These are phyloP conservation scores for Grantiella picta DNA, from an alignment of 2,113 vertebrate genomes.

Conservation along the genomic window DNA sequence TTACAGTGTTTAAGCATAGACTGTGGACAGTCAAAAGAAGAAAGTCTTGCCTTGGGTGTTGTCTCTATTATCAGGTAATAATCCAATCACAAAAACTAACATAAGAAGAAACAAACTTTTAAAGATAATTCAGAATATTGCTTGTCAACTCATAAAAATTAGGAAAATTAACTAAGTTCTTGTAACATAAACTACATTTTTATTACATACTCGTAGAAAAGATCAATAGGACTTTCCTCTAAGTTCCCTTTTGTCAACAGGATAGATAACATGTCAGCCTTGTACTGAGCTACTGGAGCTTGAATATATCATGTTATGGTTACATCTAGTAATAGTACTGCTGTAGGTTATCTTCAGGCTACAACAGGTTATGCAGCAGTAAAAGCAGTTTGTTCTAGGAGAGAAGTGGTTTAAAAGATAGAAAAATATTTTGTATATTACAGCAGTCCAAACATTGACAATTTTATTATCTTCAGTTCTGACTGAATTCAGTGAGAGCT, in stretches of 20 bases:
- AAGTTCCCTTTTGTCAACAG: not conserved
- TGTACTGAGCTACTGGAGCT: not conserved
- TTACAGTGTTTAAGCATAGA: not conserved
- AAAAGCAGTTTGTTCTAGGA: not conserved
- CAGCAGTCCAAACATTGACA: not conserved
- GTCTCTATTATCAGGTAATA: not conserved
- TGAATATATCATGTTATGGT: not conserved
- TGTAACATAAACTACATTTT: not conserved
- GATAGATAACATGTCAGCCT: not conserved
- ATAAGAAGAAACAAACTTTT: not conserved
- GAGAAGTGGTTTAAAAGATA: not conserved
- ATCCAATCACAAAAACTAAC: not conserved
- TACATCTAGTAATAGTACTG: not conserved
- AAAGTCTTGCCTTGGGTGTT: not conserved
- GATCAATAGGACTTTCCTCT: slow-evolving; percentile 2
- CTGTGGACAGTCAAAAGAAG: not conserved
- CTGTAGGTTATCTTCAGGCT: not conserved
- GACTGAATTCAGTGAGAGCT: not conserved
- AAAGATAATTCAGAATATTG: not conserved
- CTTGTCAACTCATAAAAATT: not conserved
- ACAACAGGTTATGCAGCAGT: not conserved
- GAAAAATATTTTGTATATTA: not conserved
- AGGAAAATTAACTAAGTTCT: not conserved
- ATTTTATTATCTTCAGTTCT: not conserved
- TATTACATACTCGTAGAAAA: not conserved